phyloP scores from a whole-genome alignment of 2,113 vertebrate genomes.

The Crotophaga sulcirostris region DNA sequence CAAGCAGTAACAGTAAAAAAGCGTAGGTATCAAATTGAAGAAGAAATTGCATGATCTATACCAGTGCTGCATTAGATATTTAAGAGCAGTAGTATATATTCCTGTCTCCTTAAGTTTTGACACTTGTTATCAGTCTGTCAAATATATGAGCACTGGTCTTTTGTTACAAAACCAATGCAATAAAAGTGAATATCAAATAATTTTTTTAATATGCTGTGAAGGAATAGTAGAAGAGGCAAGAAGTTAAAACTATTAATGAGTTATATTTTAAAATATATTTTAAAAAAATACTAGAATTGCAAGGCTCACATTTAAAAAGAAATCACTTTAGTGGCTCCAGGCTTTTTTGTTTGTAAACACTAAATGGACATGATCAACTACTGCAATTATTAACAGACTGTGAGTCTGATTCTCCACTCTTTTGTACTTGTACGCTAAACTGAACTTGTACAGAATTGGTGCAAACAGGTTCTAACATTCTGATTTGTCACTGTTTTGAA shows the following conservation, averaged over 20 bases:
- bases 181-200: neutral
- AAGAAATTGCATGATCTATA: neutral
- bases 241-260: neutral
- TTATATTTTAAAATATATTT: neutral
- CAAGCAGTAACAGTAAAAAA: neutral
- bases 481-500: neutral
- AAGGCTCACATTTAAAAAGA: neutral
- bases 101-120: neutral
- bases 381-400: neutral
- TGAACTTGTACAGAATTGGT: neutral
- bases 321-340: neutral
- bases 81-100: neutral
- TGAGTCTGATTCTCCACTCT: neutral
- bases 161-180: neutral
- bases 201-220: neutral
- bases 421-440: neutral
- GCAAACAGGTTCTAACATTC: neutral
- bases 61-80: neutral
- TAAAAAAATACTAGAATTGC: neutral
- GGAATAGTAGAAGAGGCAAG: neutral
- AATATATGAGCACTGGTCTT: too few relatives aligned
- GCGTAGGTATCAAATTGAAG: neutral
- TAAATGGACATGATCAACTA: neutral
- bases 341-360: neutral
- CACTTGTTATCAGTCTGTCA: neutral